Percentiles rank a stretch among this genome's conserved stretches.
phyloP scores from a whole-genome alignment of 1,140 invertebrate species.

The Drosophila pseudoananassae region DNA sequence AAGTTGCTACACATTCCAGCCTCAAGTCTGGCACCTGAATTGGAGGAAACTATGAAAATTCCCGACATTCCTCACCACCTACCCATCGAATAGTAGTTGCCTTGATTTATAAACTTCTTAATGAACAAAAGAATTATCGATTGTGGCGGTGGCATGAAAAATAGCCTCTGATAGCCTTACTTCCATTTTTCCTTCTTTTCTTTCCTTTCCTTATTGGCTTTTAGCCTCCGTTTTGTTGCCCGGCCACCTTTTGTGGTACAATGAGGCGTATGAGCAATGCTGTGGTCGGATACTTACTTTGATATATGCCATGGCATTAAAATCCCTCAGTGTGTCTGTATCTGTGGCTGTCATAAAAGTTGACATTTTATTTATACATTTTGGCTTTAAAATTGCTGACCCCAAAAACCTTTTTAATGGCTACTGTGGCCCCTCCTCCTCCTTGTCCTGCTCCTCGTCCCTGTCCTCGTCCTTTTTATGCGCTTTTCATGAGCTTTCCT shows the following conservation, averaged over 20 bases:
- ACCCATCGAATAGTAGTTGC: constrained; percentile 18
- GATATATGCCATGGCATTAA: constrained; percentile 71
- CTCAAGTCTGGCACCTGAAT: constrained; percentile 29
- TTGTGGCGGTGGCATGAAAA: constrained; percentile 60
- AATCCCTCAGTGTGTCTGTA: constrained; percentile 18
- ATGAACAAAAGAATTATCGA: constrained; percentile 81
- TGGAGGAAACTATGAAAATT: constrained; percentile 53
- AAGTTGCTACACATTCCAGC: constrained; percentile 29
- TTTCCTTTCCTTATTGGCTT: constrained; percentile 29
- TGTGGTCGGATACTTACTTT: constrained; percentile 59
- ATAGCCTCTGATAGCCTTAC: constrained; percentile 37
- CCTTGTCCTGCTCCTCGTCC: neutral
- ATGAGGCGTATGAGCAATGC: constrained; percentile 69
- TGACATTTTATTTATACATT: constrained; percentile 69
- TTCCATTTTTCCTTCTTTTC: constrained; percentile 3
- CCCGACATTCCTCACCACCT: constrained; percentile 17
- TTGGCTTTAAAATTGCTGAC: constrained; percentile 62
- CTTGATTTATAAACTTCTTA: constrained; percentile 79
- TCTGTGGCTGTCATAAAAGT: constrained; percentile 54
- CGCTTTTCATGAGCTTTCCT: constrained; percentile 49
- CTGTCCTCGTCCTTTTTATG: constrained; percentile 1
- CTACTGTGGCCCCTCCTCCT: constrained; percentile 19
- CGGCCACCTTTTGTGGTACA: constrained; percentile 38
- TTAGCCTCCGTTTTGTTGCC: constrained; percentile 8
- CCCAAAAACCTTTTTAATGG: constrained; percentile 49